Conservation (phyloP, 2,888 invertebrate species). For the Drosophila quinaria region DNA sequence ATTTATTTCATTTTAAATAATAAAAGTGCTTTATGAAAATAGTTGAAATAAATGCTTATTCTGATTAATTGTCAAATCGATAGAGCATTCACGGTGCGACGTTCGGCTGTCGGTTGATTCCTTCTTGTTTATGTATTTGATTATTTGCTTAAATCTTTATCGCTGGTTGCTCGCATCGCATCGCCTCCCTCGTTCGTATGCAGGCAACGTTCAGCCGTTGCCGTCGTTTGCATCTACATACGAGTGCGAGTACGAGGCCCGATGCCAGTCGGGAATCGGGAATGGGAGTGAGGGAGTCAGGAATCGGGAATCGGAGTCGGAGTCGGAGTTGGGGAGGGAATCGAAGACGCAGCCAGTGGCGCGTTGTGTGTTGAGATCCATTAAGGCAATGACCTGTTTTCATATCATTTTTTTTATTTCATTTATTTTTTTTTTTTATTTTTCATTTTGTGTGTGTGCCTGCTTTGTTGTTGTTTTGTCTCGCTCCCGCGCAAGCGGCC, state of each 20-base stretch:
- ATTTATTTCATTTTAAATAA: too few relatives aligned
- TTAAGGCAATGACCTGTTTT: constrained; percentile 85
- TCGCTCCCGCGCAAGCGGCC: constrained; percentile 57
- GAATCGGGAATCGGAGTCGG: constrained; percentile 20
- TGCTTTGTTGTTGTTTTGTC: constrained; percentile 82
- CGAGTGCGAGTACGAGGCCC: constrained; percentile 36
- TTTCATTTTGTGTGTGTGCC: constrained; percentile 27
- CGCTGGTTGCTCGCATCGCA: constrained; percentile 63
- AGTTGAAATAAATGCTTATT: not conserved
- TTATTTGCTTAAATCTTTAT: constrained; percentile 83
- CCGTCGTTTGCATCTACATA: constrained; percentile 67
- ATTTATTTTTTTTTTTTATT: constrained; percentile 27
- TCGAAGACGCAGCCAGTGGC: constrained; percentile 43
- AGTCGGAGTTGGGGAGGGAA: constrained; percentile 15
- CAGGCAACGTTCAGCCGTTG: constrained; percentile 66
- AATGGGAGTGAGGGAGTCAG: constrained; percentile 7
- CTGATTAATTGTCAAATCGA: not conserved
- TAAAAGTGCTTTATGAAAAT: not conserved
- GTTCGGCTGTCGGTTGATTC: not conserved
- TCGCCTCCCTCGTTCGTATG: constrained; percentile 64
- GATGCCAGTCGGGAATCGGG: constrained; percentile 32
- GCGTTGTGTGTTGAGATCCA: constrained; percentile 73
- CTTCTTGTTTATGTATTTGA: constrained; percentile 74
- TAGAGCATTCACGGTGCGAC: constrained; percentile 6
- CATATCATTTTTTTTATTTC: constrained; percentile 74